Evolutionary conservation across 1,140 invertebrate species (phyloP).

Genomic region (Drosophila orosa): DNA sequence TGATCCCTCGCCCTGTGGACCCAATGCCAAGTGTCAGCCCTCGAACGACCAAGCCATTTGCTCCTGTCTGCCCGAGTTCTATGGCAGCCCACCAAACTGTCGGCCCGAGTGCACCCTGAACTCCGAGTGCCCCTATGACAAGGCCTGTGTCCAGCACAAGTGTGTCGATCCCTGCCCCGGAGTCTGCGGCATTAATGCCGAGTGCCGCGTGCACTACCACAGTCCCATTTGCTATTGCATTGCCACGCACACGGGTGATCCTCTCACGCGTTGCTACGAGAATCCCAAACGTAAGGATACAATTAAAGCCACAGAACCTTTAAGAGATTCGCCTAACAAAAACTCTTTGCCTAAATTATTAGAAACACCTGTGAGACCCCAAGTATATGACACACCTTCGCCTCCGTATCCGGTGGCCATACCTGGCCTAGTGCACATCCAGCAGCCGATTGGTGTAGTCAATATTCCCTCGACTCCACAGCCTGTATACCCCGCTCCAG

Average conservation of each 20-base stretch:
- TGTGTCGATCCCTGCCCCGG: slow-evolving; percentile 91
- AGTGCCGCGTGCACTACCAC: slow-evolving; percentile 89
- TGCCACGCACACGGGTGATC: slow-evolving; percentile 89
- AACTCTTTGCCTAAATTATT: neutral
- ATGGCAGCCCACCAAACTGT: slow-evolving; percentile 90
- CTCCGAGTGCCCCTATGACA: slow-evolving; percentile 89
- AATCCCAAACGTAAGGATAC: slow-evolving; percentile 80
- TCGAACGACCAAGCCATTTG: slow-evolving; percentile 89
- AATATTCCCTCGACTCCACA: slow-evolving; percentile 34
- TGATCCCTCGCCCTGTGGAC: slow-evolving; percentile 89
- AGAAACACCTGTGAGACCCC: slow-evolving; percentile 18
- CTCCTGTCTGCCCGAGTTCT: slow-evolving; percentile 88
- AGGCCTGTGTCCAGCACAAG: slow-evolving; percentile 89
- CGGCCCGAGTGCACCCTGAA: slow-evolving; percentile 91
- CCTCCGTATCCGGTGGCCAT: slow-evolving; percentile 67
- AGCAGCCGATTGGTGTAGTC: slow-evolving; percentile 17
- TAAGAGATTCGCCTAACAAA: slow-evolving; percentile 13
- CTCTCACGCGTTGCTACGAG: slow-evolving; percentile 87
- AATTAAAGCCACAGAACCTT: neutral
- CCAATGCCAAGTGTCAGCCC: slow-evolving; percentile 88
- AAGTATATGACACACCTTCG: slow-evolving; percentile 61
- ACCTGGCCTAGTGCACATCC: slow-evolving; percentile 53
- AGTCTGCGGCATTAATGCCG: slow-evolving; percentile 89
- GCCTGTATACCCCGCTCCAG: slow-evolving; percentile 23
- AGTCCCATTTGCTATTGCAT: slow-evolving; percentile 90